Conservation (phyloP, 2,113 vertebrate genomes). For the Synchiropus splendidus region DNA sequence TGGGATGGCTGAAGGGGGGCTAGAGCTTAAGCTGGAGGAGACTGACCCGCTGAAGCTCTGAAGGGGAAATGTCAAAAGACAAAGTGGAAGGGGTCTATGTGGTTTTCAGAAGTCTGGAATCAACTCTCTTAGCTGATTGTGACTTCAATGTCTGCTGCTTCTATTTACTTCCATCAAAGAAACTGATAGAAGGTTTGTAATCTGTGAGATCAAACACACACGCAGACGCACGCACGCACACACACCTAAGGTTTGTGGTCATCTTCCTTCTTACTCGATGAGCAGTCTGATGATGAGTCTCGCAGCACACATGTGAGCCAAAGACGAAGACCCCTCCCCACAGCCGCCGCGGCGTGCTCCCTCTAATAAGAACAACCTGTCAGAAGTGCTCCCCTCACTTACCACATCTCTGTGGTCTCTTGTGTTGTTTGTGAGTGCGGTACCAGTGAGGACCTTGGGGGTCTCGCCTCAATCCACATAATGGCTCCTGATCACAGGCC, state of each 20-base stretch:
- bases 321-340: background rate
- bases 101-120: too few relatives aligned
- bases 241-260: too few relatives aligned
- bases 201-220: background rate
- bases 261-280: too few relatives aligned
- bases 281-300: too few relatives aligned
- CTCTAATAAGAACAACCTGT: slow-evolving; percentile 25
- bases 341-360: slow-evolving; percentile 7
- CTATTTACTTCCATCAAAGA: too few relatives aligned
- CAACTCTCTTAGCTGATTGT: too few relatives aligned
- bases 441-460: slow-evolving; percentile 19
- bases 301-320: background rate
- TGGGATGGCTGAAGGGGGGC: too few relatives aligned
- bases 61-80: too few relatives aligned
- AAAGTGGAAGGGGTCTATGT: background rate
- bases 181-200: too few relatives aligned
- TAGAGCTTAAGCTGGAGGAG: too few relatives aligned
- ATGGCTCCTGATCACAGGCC: slow-evolving; percentile 37
- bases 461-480: slow-evolving; percentile 37
- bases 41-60: too few relatives aligned
- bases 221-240: background rate
- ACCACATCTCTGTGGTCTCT: slow-evolving; percentile 14
- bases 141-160: too few relatives aligned
- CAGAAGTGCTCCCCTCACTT: slow-evolving; percentile 14
- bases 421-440: slow-evolving; percentile 16